Evolutionary conservation across 2,888 invertebrate genomes (phyloP).

Genomic region (Dioctria rufipes): DNA sequence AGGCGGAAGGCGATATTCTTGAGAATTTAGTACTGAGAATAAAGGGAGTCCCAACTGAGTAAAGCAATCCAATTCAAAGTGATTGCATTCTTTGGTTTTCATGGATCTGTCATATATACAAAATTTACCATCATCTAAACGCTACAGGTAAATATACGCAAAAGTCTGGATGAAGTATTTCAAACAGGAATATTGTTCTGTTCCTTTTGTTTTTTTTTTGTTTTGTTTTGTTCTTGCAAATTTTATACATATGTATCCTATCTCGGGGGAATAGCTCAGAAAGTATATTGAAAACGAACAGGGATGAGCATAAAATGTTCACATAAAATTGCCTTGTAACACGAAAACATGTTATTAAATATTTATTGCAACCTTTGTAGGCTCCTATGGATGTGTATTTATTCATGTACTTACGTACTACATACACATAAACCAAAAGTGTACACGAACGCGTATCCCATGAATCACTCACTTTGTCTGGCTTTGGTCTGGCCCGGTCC

Average conservation of each 20-base stretch:
- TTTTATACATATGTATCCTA: neutral
- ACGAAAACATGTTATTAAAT: slow-evolving; percentile 63
- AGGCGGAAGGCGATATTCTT: too few species aligned
- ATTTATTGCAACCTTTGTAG: slow-evolving; percentile 61
- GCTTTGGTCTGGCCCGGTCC: slow-evolving; percentile 6
- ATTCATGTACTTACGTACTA: slow-evolving; percentile 13
- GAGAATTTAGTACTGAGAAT: too few species aligned
- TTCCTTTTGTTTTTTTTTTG: neutral
- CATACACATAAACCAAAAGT: neutral
- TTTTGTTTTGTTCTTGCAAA: slow-evolving; percentile 7
- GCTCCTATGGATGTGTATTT: slow-evolving; percentile 53
- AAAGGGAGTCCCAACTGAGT: neutral
- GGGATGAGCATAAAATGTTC: slow-evolving; percentile 58
- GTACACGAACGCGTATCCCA: neutral
- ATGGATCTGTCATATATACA: slow-evolving; percentile 53
- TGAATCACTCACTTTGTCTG: slow-evolving; percentile 55
- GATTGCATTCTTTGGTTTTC: slow-evolving; percentile 55
- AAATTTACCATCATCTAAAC: slow-evolving; percentile 38
- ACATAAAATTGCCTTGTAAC: slow-evolving; percentile 62
- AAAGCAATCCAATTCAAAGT: slow-evolving; percentile 51
- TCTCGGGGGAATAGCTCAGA: slow-evolving; percentile 25
- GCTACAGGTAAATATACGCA: slow-evolving; percentile 4
- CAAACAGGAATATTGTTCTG: neutral
- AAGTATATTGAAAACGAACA: slow-evolving; percentile 31
- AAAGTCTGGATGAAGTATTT: slow-evolving; percentile 4